phyloP scores from a whole-genome alignment of 2,113 vertebrate species.

The Tetraodon nigroviridis region DNA sequence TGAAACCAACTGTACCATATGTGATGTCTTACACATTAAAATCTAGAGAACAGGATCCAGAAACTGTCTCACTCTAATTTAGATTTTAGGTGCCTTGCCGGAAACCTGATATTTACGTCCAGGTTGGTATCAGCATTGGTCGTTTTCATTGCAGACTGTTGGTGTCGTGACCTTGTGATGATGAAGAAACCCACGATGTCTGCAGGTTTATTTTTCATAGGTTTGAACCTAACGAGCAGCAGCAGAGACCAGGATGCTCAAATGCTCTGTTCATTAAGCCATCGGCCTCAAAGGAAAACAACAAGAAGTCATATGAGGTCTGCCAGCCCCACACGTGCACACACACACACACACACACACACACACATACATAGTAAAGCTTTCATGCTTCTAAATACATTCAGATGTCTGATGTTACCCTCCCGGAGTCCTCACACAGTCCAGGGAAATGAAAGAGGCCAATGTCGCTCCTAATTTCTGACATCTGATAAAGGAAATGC shows the following conservation, averaged over 20 bases:
- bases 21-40: no score
- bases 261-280: not conserved
- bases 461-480: constrained; percentile 15
- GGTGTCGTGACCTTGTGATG: no score
- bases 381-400: constrained; percentile 17
- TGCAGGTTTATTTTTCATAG: no score
- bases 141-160: no score
- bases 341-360: constrained; percentile 1
- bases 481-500: constrained; percentile 26
- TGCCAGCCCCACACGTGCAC: not conserved
- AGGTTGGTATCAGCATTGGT: no score
- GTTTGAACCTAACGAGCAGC: not conserved
- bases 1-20: no score
- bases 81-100: no score
- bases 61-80: no score
- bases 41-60: no score
- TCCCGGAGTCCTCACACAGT: constrained; percentile 15
- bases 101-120: no score
- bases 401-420: constrained; percentile 20
- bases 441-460: constrained; percentile 28
- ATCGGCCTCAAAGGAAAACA: constrained; percentile 26
- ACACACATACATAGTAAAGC: not conserved
- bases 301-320: constrained; percentile 4
- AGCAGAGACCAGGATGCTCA: constrained; percentile 8
- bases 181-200: no score